phyloP scores from a whole-genome alignment of 2,113 vertebrate genomes.

The Periophthalmodon schlosseri region DNA sequence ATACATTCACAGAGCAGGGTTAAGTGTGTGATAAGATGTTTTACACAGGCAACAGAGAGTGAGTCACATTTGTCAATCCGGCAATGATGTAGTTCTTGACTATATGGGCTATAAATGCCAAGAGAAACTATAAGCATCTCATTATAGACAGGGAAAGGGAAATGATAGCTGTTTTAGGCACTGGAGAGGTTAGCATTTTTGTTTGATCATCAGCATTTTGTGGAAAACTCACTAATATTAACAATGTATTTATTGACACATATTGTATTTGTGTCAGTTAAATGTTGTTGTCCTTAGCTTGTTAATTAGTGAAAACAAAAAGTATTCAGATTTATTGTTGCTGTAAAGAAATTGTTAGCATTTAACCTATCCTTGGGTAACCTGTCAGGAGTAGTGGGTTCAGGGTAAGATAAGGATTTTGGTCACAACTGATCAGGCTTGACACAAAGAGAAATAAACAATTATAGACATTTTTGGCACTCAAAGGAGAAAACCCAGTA shows the following conservation, averaged over 20 bases:
- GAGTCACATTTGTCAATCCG: conserved; percentile 52
- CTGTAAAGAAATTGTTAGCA: no score
- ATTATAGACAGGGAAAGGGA: conserved; percentile 44
- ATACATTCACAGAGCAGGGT: conserved; percentile 14
- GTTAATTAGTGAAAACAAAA: neutral
- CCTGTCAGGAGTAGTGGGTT: no score
- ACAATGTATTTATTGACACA: neutral
- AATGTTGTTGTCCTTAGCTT: neutral
- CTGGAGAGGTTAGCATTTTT: neutral
- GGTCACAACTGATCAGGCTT: no score
- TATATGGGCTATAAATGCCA: conserved; percentile 28
- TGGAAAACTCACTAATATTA: neutral
- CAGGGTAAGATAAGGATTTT: no score
- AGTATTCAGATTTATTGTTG: no score
- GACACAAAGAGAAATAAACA: no score
- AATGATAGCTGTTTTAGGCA: conserved; percentile 49
- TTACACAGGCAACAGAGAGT: conserved; percentile 43
- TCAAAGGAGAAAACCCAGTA: no score
- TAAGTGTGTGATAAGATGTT: conserved; percentile 30
- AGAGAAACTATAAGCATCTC: conserved; percentile 39
- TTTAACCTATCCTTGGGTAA: no score
- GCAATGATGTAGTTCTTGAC: conserved; percentile 35
- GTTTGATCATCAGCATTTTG: neutral
- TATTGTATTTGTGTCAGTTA: neutral
- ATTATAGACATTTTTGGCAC: no score